A percentile compares a stretch with the other conserved stretches of the same genome.
Evolutionary conservation across 2,888 invertebrate genomes (phyloP).

Genomic region (Tryphoninae sp.): DNA sequence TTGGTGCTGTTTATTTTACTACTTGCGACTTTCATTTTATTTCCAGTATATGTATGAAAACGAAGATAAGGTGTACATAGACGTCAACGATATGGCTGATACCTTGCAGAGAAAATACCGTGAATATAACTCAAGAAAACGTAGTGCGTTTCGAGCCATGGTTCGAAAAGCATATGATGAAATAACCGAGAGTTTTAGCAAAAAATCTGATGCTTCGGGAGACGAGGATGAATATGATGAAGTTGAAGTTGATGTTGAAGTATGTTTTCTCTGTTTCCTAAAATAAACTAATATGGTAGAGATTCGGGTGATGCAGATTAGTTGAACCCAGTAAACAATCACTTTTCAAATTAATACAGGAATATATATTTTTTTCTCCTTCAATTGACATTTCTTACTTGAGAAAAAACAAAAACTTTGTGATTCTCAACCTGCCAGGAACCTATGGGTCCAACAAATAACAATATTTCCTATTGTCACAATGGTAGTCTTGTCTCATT

Average conservation of each 20-base stretch:
- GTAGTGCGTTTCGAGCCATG: slow-evolving; percentile 88
- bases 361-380: too few species aligned
- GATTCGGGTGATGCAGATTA: slow-evolving; percentile 1
- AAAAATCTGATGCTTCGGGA: slow-evolving; percentile 76
- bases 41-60: slow-evolving; percentile 90
- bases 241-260: slow-evolving; percentile 78
- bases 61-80: slow-evolving; percentile 90
- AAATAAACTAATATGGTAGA: slow-evolving; percentile 2
- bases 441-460: too few species aligned
- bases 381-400: too few species aligned
- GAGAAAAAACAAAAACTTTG: too few species aligned
- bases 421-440: too few species aligned
- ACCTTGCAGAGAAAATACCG: slow-evolving; percentile 88
- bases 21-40: slow-evolving; percentile 31
- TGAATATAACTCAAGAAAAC: slow-evolving; percentile 92
- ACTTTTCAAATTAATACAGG: too few species aligned
- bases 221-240: slow-evolving; percentile 82
- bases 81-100: slow-evolving; percentile 92
- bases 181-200: slow-evolving; percentile 81
- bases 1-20: slow-evolving; percentile 4
- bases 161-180: slow-evolving; percentile 88
- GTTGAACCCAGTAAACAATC: not conserved
- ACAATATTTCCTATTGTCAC: too few species aligned
- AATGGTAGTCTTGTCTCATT: too few species aligned
- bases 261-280: slow-evolving; percentile 66